Evolutionary conservation across 2,113 vertebrate genomes (phyloP).

Genomic region (Dicerorhinus sumatrensis): DNA sequence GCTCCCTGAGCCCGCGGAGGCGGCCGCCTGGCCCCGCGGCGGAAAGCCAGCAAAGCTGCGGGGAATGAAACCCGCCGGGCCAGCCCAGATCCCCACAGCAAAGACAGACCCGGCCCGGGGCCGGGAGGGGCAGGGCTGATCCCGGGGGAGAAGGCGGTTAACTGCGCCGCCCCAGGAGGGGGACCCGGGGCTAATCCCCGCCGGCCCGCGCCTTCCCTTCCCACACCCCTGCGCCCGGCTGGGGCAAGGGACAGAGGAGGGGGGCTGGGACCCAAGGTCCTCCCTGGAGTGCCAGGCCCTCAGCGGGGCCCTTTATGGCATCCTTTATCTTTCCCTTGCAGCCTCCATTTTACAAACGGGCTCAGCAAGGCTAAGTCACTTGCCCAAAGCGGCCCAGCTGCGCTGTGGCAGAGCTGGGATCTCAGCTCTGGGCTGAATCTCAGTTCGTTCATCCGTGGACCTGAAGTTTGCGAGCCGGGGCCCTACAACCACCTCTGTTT

Average conservation of each 20-base stretch:
- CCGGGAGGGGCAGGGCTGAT: slow-evolving; percentile 81
- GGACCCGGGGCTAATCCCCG: slow-evolving; percentile 75
- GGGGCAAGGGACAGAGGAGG: background rate
- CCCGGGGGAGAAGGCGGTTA: slow-evolving; percentile 54
- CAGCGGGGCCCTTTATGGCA: background rate
- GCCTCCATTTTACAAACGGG: background rate
- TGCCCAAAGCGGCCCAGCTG: slow-evolving; percentile 16
- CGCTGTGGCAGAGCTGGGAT: background rate
- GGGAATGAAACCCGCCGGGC: slow-evolving; percentile 64
- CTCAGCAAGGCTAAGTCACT: background rate
- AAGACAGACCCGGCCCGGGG: slow-evolving; percentile 78
- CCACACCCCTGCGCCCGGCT: slow-evolving; percentile 60
- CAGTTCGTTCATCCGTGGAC: accelerated
- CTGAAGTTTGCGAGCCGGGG: background rate
- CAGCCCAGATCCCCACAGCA: slow-evolving; percentile 76
- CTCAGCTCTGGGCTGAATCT: background rate
- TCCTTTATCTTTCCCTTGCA: background rate
- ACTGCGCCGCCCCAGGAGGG: slow-evolving; percentile 72
- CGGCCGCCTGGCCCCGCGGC: background rate
- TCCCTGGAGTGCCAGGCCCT: background rate
- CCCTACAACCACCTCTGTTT: background rate
- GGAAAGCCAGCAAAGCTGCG: slow-evolving; percentile 73
- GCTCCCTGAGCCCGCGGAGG: slow-evolving; percentile 44
- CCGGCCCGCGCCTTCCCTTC: slow-evolving; percentile 65
- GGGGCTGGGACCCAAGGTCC: slow-evolving; percentile 1